phyloP scores from a whole-genome alignment of 2,113 vertebrate genomes.

The Capreolus pygargus region DNA sequence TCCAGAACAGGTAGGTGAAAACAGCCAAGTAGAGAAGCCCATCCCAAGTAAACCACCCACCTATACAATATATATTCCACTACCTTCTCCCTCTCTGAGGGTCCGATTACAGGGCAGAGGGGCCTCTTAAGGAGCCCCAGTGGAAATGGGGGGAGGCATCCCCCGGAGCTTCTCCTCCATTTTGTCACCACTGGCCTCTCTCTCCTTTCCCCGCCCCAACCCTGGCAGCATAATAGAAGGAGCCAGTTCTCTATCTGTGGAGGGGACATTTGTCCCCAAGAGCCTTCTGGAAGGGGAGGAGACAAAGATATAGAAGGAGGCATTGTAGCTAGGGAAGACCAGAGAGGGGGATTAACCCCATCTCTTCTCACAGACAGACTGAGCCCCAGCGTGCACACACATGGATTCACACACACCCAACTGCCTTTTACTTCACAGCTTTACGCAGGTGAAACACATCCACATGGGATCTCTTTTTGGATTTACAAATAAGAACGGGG shows the following conservation, averaged over 20 bases:
- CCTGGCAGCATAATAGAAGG: constrained; percentile 20
- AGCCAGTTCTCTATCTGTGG: constrained; percentile 52
- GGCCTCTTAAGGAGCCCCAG: neutral
- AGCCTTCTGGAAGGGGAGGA: constrained; percentile 20
- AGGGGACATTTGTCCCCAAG: constrained; percentile 12
- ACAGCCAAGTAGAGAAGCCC: neutral
- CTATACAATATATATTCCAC: neutral
- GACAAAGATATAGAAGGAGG: constrained; percentile 36
- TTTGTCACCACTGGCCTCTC: constrained; percentile 14
- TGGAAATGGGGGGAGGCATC: neutral
- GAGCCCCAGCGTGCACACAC: neutral
- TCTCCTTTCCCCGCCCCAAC: constrained; percentile 1
- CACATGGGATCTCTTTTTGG: neutral
- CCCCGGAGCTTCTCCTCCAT: neutral
- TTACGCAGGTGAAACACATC: neutral
- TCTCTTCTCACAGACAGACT: neutral
- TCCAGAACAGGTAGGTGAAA: neutral
- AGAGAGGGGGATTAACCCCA: neutral
- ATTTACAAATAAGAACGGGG: neutral
- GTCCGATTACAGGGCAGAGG: neutral
- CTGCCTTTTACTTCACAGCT: neutral
- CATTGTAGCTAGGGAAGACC: neutral
- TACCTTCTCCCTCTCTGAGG: neutral
- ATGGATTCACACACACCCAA: neutral
- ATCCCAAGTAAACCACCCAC: neutral